Percentiles rank a stretch among this genome's conserved stretches.
phyloP scores from a whole-genome alignment of 2,797 vertebrate species.

The Falco biarmicus region DNA sequence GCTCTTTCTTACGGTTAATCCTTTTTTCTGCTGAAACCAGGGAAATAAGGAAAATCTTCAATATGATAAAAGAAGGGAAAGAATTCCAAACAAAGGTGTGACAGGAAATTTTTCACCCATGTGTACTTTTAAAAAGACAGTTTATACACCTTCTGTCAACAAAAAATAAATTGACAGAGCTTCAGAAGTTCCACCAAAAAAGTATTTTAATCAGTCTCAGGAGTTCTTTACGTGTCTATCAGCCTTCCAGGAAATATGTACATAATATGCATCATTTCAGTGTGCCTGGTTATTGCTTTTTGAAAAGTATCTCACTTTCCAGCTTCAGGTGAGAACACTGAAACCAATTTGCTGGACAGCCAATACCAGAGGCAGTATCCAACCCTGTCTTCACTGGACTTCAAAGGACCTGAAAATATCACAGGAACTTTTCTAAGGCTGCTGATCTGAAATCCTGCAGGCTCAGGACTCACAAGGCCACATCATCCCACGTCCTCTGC shows the following conservation, averaged over 20 bases:
- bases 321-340: not conserved
- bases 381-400: not conserved
- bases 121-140: not conserved
- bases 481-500: not conserved
- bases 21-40: not conserved
- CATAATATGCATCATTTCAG: not conserved
- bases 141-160: not conserved
- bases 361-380: not conserved
- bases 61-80: not conserved
- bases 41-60: not conserved
- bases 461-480: not conserved
- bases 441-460: not conserved
- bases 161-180: not conserved
- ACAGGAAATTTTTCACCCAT: not conserved
- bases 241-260: not conserved
- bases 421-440: not conserved
- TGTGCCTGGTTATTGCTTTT: not conserved
- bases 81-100: not conserved
- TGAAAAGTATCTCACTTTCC: not conserved
- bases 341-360: not conserved
- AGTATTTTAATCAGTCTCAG: not conserved
- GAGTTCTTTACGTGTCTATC: not conserved
- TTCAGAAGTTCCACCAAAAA: not conserved
- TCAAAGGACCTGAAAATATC: not conserved
- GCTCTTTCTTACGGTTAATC: not conserved